Evolutionary conservation across 2,797 vertebrate genomes (phyloP).

Genomic region (Neosalanx taihuensis): DNA sequence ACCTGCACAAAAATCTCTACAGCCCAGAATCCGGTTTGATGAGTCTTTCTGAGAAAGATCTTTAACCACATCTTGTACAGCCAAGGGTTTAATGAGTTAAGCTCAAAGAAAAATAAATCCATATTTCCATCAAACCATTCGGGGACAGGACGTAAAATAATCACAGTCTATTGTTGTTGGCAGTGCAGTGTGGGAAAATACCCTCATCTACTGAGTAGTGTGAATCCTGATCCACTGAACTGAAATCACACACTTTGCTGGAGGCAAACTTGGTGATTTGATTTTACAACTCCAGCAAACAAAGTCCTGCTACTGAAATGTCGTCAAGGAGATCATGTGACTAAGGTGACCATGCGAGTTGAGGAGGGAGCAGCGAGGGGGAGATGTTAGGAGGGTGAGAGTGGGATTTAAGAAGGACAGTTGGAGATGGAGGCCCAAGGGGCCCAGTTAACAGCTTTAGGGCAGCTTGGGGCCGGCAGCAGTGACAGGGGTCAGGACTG

Average conservation of each 20-base stretch:
- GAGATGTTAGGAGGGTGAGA: neutral
- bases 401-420: constrained; percentile 4
- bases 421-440: neutral
- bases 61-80: neutral
- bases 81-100: constrained; percentile 11
- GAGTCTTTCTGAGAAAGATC: neutral
- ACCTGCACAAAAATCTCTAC: neutral
- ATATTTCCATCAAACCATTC: constrained; percentile 11
- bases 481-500: neutral
- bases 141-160: constrained; percentile 17
- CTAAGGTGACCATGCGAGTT: neutral
- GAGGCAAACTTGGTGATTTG: too few species aligned
- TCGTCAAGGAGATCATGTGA: neutral
- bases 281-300: too few species aligned
- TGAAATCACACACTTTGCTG: constrained; percentile 2
- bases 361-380: neutral
- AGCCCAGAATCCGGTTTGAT: neutral
- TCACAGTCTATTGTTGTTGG: constrained; percentile 32
- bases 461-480: neutral
- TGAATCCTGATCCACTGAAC: constrained; percentile 5
- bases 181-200: constrained; percentile 5
- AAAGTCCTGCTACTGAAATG: too few species aligned
- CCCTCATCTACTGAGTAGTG: neutral
- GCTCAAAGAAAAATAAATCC: constrained; percentile 23
- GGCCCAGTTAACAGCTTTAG: neutral